Percentiles rank a stretch among this genome's conserved stretches.
Conservation (phyloP, 2,797 vertebrate species). For the Oreochromis mossambicus region DNA sequence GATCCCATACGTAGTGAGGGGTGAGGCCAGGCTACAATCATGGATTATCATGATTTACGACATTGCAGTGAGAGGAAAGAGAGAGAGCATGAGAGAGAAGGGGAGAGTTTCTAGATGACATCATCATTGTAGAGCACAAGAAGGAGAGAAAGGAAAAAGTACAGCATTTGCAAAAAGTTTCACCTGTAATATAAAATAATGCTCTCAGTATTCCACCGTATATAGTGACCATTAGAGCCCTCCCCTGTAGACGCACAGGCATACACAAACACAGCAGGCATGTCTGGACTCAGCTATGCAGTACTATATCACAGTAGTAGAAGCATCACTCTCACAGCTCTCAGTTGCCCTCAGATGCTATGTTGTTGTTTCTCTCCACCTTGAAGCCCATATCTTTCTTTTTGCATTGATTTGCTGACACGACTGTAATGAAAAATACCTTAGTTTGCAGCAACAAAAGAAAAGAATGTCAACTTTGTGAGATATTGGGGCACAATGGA, state of each 20-base stretch:
- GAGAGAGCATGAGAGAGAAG: background rate
- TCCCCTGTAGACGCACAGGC: background rate
- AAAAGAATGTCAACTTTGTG: slow-evolving; percentile 57
- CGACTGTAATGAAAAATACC: slow-evolving; percentile 80
- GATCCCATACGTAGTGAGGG: slow-evolving; percentile 70
- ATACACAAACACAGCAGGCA: background rate
- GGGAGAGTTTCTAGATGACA: slow-evolving; percentile 64
- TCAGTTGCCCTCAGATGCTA: slow-evolving; percentile 48
- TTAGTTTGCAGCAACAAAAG: slow-evolving; percentile 73
- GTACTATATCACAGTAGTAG: slow-evolving; percentile 14
- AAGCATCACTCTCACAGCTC: background rate
- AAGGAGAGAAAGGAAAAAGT: slow-evolving; percentile 25
- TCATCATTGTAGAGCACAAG: slow-evolving; percentile 50
- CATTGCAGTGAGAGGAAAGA: slow-evolving; percentile 34
- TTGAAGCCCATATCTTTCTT: slow-evolving; percentile 47
- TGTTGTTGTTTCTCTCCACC: slow-evolving; percentile 47
- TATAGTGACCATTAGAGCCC: background rate
- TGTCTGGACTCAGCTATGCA: background rate
- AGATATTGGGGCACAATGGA: slow-evolving; percentile 52
- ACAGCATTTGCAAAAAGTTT: slow-evolving; percentile 44
- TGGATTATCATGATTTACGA: slow-evolving; percentile 75
- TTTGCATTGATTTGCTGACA: slow-evolving; percentile 81
- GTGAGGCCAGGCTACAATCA: slow-evolving; percentile 71
- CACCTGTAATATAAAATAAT: slow-evolving; percentile 3
- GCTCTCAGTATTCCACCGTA: slow-evolving; percentile 1